phyloP scores from a whole-genome alignment of 2,888 invertebrate species.

The Pinctada fucata region DNA sequence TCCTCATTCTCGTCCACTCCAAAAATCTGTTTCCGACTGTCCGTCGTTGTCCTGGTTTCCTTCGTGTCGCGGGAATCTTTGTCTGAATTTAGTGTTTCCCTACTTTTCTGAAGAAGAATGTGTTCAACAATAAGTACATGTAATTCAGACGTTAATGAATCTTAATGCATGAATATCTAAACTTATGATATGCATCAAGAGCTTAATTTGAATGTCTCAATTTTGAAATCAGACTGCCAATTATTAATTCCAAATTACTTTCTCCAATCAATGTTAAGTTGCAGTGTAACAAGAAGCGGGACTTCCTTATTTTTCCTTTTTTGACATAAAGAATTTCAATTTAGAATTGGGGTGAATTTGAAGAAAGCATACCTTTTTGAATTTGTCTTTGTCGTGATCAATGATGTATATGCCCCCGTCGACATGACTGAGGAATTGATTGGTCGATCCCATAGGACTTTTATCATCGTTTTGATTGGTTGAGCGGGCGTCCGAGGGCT shows the following conservation, averaged over 20 bases:
- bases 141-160: too few relatives aligned
- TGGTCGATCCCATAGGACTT: slow-evolving; percentile 42
- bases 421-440: slow-evolving; percentile 41
- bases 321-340: too few relatives aligned
- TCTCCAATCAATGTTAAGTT: too few relatives aligned
- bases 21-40: slow-evolving; percentile 51
- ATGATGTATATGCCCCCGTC: slow-evolving; percentile 46
- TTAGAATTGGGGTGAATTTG: too few relatives aligned
- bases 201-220: too few relatives aligned
- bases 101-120: not conserved
- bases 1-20: slow-evolving; percentile 64
- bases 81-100: slow-evolving; percentile 4
- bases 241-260: too few relatives aligned
- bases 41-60: slow-evolving; percentile 1
- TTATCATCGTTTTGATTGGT: not conserved
- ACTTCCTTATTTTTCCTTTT: too few relatives aligned
- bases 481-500: not conserved
- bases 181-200: too few relatives aligned
- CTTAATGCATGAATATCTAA: too few relatives aligned
- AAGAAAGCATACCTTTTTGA: not conserved
- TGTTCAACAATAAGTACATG: not conserved
- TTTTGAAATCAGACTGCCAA: too few relatives aligned
- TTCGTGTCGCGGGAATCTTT: not conserved
- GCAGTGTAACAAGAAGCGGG: too few relatives aligned
- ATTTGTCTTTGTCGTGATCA: slow-evolving; percentile 9